A percentile compares a stretch with the other conserved stretches of the same genome.
Conservation (phyloP, 1,140 invertebrate species). For the Eurosta solidaginis region DNA sequence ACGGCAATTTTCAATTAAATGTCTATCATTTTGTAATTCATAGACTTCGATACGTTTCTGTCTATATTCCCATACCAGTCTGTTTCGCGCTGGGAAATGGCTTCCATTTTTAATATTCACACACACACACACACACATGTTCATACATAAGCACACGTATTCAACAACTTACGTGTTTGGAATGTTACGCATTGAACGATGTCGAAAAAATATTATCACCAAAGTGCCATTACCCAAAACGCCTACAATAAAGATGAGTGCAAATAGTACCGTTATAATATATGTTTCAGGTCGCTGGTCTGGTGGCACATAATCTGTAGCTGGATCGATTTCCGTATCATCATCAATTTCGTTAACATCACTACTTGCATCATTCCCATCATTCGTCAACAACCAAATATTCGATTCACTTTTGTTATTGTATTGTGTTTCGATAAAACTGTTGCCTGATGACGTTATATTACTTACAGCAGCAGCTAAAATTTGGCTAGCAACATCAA, state of each 20-base stretch:
- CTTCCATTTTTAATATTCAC: no score
- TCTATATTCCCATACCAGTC: no score
- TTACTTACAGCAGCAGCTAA: neutral
- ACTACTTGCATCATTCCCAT: neutral
- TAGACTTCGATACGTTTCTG: no score
- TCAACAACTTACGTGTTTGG: constrained; percentile 78
- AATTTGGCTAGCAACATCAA: neutral
- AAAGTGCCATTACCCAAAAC: constrained; percentile 84
- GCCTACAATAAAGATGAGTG: constrained; percentile 84
- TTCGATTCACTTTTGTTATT: neutral
- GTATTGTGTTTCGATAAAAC: neutral
- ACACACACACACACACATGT: neutral
- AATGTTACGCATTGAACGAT: constrained; percentile 80
- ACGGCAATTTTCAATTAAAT: no score
- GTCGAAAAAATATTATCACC: constrained; percentile 76
- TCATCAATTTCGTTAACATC: neutral
- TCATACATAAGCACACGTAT: neutral
- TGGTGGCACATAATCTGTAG: constrained; percentile 70
- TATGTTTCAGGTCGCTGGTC: constrained; percentile 77
- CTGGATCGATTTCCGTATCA: constrained; percentile 26
- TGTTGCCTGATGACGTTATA: neutral
- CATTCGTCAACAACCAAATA: no score
- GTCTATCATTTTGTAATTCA: no score
- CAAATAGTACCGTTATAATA: constrained; percentile 80
- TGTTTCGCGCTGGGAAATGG: no score